Evolutionary conservation across 2,888 invertebrate species (phyloP), one percentile per base, ranked within the genome.

Genomic region (Hyppa rectilinea): DNA sequence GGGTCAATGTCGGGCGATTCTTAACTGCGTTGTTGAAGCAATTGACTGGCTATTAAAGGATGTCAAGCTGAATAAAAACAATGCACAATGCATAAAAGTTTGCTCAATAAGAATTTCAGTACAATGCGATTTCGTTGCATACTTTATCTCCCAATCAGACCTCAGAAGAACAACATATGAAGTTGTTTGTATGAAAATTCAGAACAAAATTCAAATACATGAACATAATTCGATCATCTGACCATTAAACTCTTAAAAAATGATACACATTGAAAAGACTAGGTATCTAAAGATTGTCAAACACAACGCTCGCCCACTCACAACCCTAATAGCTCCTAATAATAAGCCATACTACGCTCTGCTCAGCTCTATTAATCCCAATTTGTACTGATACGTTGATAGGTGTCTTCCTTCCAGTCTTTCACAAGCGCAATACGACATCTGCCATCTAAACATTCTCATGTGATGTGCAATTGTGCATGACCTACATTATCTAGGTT

Each of bases 1-100:
- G 80, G 84, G 87, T 85, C 89, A 90, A 87, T 88, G 89, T 86
- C 84, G 82, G 65, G 63, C 62, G 66, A 80, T 82, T 72, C 66
- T 73, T 56, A 73, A 67, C 76, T 66, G 71, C 62, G 75, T 82
- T 76, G 82, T 87, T 85, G 76, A 67, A 71, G 29, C 87, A 88
- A 89, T 85, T 85, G 80, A 31, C 58, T 26, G 40, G n/a, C 23
- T 45, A 40, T 68, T 70, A 63, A 81, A 64, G 84, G 80, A n/a
- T 78, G 69, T 47, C 78, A 67, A 66, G 6, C 2, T 36, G 26
- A 20, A 29, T 20, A 3, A 55, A 62, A 52, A 34, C 6, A 53
- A 38, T 17, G 6, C 12, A 14, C 2, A 53, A 20, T 29, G 14
- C n/a, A 17, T 31, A 12, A 0, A 34, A 23, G 4, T 17, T 29